Base-by-base conservation (phyloP, 1,140 invertebrate genomes). In the Eubasilissa regina region DNA sequence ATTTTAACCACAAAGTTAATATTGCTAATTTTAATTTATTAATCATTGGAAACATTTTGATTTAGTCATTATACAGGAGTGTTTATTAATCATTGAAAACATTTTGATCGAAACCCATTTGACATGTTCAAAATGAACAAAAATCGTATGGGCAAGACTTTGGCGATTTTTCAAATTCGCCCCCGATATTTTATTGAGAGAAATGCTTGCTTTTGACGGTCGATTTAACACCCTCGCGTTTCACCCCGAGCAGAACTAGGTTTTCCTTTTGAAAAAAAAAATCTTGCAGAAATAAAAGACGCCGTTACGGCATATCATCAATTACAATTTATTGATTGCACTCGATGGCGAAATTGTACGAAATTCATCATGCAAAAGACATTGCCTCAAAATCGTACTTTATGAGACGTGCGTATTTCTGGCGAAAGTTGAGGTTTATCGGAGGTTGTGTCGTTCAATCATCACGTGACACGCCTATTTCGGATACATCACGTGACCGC, bases 321-420 rank as follows among this genome's bases (percentile, higher is more conserved):
- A 70, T 70, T 70, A 51, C 13, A 70, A 25, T 21, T 70, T 53
- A 70, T 70, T 70, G 66, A 70, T 51, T 70, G 66, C 66, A 51
- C 66, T 70, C 35, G 47, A 51, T 66, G 66, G 47, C 7, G 45
- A 48, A 25, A 48, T 48, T 47, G 66, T n/a, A 17, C 8, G 17
- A 10, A 51, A 70, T 70, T 48, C 51, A 51, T 70, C 45, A 25
- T 70, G 66, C 45, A 25, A 53, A 53, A 53, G 35, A 6, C 25
- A 66, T 66, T 66, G n/a, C 19, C 17, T 8, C 9, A 58, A 21
- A 58, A 58, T 7, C 10, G 3, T 58, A 35, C 25, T 3, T 35
- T 35, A 35, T 35, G 25, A 3, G 25, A 35, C 1, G 25, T 35
- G 6, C 25, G 1, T 3, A 6, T 35, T 35, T n/a, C n/a, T n/a